A percentile compares a stretch with the other conserved stretches of the same genome.
Conservation (phyloP, 2,888 invertebrate genomes). For the Xanthia togata region DNA sequence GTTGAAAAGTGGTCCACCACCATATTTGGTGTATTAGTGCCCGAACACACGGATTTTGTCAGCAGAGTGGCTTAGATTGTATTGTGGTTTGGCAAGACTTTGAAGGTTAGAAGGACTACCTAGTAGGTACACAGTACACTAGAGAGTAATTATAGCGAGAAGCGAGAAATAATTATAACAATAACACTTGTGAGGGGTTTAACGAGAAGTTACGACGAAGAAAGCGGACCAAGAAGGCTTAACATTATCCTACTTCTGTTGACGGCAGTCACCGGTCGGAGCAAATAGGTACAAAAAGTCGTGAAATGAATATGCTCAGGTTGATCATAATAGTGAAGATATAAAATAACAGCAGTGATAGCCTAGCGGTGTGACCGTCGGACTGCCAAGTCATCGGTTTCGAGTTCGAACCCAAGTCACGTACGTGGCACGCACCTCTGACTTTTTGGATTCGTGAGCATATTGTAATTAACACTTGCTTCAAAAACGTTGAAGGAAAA, state of each 20-base stretch:
- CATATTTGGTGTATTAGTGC: slow-evolving; percentile 27
- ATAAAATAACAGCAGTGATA: too few species aligned
- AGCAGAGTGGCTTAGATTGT: background rate
- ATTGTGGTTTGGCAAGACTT: background rate
- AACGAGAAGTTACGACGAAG: background rate
- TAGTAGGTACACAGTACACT: background rate
- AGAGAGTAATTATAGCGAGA: too few species aligned
- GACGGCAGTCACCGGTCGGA: background rate
- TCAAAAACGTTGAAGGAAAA: too few species aligned
- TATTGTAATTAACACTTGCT: too few species aligned
- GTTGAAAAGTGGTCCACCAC: background rate
- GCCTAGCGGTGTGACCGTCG: too few species aligned
- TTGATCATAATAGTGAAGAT: background rate
- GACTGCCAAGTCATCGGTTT: too few species aligned
- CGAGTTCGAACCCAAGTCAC: too few species aligned
- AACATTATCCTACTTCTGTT: background rate
- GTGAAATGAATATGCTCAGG: background rate
- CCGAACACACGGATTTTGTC: slow-evolving; percentile 2
- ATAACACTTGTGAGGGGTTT: background rate
- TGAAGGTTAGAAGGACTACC: background rate
- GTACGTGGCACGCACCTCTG: too few species aligned
- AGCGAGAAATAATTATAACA: too few species aligned
- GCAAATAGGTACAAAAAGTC: too few species aligned
- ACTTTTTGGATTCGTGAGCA: too few species aligned
- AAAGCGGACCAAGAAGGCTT: too few species aligned